These are phyloP conservation scores for Tachina grossa DNA, from an alignment of 2,888 invertebrate genomes.

Conservation along the genomic window DNA sequence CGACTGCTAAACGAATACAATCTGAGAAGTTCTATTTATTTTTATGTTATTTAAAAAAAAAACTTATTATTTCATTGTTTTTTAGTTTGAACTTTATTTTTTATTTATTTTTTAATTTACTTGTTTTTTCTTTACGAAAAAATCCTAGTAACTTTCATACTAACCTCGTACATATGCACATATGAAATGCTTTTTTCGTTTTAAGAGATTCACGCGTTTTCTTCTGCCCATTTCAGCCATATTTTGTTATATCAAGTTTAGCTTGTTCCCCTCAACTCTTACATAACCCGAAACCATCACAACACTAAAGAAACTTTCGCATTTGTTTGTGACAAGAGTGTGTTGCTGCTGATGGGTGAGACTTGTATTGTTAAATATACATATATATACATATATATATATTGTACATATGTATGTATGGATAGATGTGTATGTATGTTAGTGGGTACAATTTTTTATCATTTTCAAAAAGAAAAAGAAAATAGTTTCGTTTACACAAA, in stretches of 20 bases:
- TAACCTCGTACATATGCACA: neutral
- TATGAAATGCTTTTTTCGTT: slow-evolving; percentile 26
- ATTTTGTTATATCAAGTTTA: slow-evolving; percentile 33
- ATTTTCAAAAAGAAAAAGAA: slow-evolving; percentile 39
- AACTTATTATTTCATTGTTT: too few relatives aligned
- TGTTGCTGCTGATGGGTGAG: slow-evolving; percentile 59
- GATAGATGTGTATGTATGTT: slow-evolving; percentile 48
- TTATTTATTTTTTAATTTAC: too few relatives aligned
- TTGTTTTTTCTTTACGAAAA: too few relatives aligned
- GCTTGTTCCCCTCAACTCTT: neutral
- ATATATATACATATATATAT: too few relatives aligned
- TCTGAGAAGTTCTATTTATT: neutral
- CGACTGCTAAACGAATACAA: neutral
- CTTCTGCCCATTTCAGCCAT: slow-evolving; percentile 11
- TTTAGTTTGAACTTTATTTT: too few relatives aligned
- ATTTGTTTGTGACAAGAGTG: slow-evolving; percentile 43
- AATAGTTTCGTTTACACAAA: slow-evolving; percentile 68
- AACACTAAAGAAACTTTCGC: slow-evolving; percentile 8
- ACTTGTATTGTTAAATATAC: slow-evolving; percentile 43
- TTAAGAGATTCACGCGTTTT: slow-evolving; percentile 43
- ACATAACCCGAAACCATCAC: slow-evolving; percentile 10
- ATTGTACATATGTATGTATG: slow-evolving; percentile 3
- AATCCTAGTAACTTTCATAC: too few relatives aligned
- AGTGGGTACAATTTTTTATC: slow-evolving; percentile 59
- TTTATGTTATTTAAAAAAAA: neutral